Percentiles rank a stretch among this genome's conserved stretches.
Evolutionary conservation across 1,140 invertebrate species (phyloP).

Genomic region (Camponotus vicinus): DNA sequence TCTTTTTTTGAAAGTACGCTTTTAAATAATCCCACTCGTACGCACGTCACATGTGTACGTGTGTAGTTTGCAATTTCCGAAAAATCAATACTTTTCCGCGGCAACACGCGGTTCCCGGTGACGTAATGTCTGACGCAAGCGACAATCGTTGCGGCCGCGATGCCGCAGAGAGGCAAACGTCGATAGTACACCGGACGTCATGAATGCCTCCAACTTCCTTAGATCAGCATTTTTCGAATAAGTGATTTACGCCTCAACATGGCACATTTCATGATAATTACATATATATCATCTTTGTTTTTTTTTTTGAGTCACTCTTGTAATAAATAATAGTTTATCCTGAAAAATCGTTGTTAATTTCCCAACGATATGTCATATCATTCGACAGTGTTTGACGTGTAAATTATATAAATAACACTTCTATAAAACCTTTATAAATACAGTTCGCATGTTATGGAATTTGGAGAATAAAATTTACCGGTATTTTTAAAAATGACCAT

Average conservation of each 20-base stretch:
- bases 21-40: background rate
- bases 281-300: background rate
- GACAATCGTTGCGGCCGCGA: conserved; percentile 78
- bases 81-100: conserved; percentile 71
- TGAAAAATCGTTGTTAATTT: background rate
- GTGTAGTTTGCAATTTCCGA: conserved; percentile 44
- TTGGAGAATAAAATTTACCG: background rate
- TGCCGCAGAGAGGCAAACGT: conserved; percentile 69
- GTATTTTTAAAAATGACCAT: background rate
- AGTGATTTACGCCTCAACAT: background rate
- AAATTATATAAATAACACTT: background rate
- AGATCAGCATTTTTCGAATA: conserved; percentile 10
- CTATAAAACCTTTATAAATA: background rate
- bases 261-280: background rate
- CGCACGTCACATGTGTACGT: background rate
- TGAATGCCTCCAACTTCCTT: conserved; percentile 54
- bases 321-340: background rate
- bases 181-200: conserved; percentile 66
- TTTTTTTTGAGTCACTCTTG: background rate
- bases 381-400: background rate
- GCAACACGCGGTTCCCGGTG: conserved; percentile 57
- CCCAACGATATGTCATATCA: background rate
- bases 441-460: background rate
- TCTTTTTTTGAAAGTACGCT: no score
- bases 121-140: conserved; percentile 80